These are phyloP conservation scores for Hyperoplus immaculatus DNA, from an alignment of 2,797 vertebrate species.

Conservation along the genomic window DNA sequence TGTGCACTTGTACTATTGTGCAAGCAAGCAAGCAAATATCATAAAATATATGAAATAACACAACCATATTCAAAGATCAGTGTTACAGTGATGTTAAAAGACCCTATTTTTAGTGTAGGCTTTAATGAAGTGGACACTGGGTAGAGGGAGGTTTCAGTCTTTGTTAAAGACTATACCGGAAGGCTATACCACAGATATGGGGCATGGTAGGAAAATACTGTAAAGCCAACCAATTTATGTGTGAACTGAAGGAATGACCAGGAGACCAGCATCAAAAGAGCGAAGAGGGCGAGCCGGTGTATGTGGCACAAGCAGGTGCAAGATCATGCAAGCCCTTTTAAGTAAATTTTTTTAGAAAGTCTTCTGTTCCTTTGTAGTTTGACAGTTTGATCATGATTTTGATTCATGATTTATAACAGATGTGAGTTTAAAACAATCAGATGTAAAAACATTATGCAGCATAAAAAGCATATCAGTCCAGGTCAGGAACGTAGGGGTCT, in stretches of 20 bases:
- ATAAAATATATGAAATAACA: too few relatives aligned
- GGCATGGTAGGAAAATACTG: neutral
- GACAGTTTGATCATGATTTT: neutral
- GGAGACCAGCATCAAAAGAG: neutral
- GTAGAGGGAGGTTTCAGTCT: too few relatives aligned
- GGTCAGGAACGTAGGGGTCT: neutral
- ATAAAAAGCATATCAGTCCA: neutral
- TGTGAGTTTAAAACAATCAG: neutral
- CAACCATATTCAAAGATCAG: too few relatives aligned
- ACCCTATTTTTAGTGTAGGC: too few relatives aligned
- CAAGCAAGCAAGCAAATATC: too few relatives aligned
- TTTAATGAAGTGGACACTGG: too few relatives aligned
- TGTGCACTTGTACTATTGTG: slow-evolving; percentile 38
- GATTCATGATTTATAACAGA: neutral
- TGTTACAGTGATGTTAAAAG: too few relatives aligned
- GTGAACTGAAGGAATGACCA: neutral
- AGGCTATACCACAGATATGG: too few relatives aligned
- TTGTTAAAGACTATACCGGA: too few relatives aligned
- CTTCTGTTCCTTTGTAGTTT: neutral
- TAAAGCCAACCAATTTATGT: neutral
- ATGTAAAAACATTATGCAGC: neutral
- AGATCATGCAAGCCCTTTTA: neutral
- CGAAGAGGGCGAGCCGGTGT: neutral
- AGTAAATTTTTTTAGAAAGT: too few relatives aligned
- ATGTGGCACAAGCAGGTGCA: neutral